A percentile compares a stretch with the other conserved stretches of the same genome.
Evolutionary conservation across 2,113 vertebrate genomes (phyloP).

Genomic region (Paralichthys olivaceus): DNA sequence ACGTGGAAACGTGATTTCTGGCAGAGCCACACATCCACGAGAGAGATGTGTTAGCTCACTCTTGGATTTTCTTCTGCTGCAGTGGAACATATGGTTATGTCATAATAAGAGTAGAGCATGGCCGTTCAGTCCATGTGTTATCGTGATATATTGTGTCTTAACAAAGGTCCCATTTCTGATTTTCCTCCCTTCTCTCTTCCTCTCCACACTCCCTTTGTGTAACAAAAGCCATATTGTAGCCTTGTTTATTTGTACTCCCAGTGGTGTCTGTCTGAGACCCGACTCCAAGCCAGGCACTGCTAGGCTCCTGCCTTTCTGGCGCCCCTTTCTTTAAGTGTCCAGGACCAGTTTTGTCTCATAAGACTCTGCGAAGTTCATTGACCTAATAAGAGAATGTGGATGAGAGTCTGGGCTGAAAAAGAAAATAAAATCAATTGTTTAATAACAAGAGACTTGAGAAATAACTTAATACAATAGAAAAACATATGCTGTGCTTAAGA

Average conservation of each 20-base stretch:
- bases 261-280: slow-evolving; percentile 49
- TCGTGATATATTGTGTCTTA: slow-evolving; percentile 19
- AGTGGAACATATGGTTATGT: slow-evolving; percentile 71
- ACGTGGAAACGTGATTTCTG: slow-evolving; percentile 63
- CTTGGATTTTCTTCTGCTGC: slow-evolving; percentile 60
- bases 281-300: slow-evolving; percentile 25
- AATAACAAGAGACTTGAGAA: background rate
- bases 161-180: slow-evolving; percentile 35
- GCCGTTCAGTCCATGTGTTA: slow-evolving; percentile 22
- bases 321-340: slow-evolving; percentile 21
- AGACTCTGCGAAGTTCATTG: slow-evolving; percentile 4
- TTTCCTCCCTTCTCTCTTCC: slow-evolving; percentile 17
- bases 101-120: slow-evolving; percentile 35
- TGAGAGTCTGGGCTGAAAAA: background rate
- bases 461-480: background rate
- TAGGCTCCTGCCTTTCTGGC: slow-evolving; percentile 38
- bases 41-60: slow-evolving; percentile 62
- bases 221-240: slow-evolving; percentile 65
- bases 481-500: background rate
- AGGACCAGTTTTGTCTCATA: background rate
- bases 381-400: slow-evolving; percentile 12
- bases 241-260: slow-evolving; percentile 55
- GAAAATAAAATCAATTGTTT: background rate
- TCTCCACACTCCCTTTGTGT: slow-evolving; percentile 21
- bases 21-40: slow-evolving; percentile 47